A percentile compares a stretch with the other conserved stretches of the same genome.
Conservation (phyloP, 2,113 vertebrate genomes). For the Cephalopterus ornatus region DNA sequence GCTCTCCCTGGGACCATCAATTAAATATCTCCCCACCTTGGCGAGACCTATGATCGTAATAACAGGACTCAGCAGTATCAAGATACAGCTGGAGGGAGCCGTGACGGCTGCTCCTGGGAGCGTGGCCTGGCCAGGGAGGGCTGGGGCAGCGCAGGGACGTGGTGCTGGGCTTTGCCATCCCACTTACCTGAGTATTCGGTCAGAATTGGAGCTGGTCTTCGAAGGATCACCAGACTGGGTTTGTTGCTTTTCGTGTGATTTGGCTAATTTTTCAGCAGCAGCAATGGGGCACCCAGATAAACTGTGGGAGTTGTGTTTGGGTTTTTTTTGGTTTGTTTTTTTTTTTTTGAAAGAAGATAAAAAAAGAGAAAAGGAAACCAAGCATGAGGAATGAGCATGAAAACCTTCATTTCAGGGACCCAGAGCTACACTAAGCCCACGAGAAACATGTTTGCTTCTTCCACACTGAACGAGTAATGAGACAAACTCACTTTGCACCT, state of each 20-base stretch:
- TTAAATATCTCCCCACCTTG: slow-evolving; percentile 47
- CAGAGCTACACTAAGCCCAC: background rate
- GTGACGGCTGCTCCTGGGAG: background rate
- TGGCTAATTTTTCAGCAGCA: slow-evolving; percentile 96
- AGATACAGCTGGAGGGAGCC: background rate
- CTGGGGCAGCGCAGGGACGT: rapidly evolving
- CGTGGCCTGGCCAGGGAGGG: rapidly evolving
- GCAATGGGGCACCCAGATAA: slow-evolving; percentile 98
- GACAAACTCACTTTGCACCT: background rate
- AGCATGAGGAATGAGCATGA: background rate
- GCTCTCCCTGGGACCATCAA: slow-evolving; percentile 60
- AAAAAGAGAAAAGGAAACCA: background rate
- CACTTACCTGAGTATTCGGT: slow-evolving; percentile 90
- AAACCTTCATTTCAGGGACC: background rate
- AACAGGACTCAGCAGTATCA: slow-evolving; percentile 30
- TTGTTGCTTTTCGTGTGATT: slow-evolving; percentile 92
- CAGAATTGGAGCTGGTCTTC: slow-evolving; percentile 89
- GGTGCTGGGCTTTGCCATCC: background rate
- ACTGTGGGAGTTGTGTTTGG: slow-evolving; percentile 61
- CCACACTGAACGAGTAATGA: background rate
- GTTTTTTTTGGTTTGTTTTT: background rate
- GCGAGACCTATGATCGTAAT: slow-evolving; percentile 32
- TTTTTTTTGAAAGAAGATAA: background rate
- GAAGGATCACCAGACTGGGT: slow-evolving; percentile 83
- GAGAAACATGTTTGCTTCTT: background rate